Percentiles rank a stretch among this genome's conserved stretches.
Conservation (phyloP, 2,797 vertebrate genomes). For the Leontocebus nigricollis region DNA sequence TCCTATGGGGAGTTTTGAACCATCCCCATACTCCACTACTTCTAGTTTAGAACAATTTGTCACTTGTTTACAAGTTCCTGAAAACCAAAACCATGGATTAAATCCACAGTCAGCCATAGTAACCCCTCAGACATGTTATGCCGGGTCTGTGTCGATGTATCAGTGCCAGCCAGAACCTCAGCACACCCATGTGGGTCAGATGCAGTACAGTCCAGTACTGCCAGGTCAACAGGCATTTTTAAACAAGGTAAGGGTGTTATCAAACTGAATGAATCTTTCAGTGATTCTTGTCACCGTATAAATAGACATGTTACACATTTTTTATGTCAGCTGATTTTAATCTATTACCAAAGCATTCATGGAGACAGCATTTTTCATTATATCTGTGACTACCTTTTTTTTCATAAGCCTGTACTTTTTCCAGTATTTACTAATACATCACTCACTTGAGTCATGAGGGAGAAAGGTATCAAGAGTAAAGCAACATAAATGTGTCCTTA, state of each 20-base stretch:
- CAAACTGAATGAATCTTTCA: background rate
- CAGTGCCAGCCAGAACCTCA: constrained; percentile 82
- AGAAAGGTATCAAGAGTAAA: background rate
- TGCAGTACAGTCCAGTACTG: constrained; percentile 73
- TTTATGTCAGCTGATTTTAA: background rate
- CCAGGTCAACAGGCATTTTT: constrained; percentile 76
- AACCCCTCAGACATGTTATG: constrained; percentile 82
- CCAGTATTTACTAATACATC: background rate
- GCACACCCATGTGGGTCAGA: constrained; percentile 69
- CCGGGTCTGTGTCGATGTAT: constrained; percentile 86
- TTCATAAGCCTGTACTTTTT: background rate
- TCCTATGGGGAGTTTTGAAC: constrained; percentile 81
- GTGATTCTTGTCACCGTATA: background rate
- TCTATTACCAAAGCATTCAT: background rate
- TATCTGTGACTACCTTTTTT: background rate
- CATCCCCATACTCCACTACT: constrained; percentile 75
- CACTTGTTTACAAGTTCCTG: constrained; percentile 83
- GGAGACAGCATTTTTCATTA: background rate
- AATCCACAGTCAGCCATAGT: constrained; percentile 74
- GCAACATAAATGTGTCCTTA: background rate
- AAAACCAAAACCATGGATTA: constrained; percentile 78
- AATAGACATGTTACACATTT: background rate
- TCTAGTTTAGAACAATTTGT: constrained; percentile 86
- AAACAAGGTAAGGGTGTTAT: constrained; percentile 82
- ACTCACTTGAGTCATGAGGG: background rate